phyloP scores from a whole-genome alignment of 2,888 invertebrate genomes.

The Cremastinae sp. region DNA sequence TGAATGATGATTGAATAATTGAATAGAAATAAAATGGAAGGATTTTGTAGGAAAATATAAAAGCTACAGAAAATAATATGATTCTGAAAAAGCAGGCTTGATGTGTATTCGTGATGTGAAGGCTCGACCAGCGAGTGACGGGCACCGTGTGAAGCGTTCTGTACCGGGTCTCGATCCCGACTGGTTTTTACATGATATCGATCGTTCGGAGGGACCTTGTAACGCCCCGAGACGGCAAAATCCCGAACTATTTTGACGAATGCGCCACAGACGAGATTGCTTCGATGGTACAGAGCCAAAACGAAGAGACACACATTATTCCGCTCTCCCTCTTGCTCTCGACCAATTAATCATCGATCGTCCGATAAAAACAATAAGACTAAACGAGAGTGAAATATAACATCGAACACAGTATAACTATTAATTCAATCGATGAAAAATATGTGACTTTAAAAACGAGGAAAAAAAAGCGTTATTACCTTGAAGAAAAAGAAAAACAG shows the following conservation, averaged over 20 bases:
- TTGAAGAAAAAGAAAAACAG: no score
- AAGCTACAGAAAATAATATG: not conserved
- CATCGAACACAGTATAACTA: no score
- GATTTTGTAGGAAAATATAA: no score
- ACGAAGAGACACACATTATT: conserved; percentile 1
- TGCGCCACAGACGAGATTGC: conserved; percentile 61
- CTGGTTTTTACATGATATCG: conserved; percentile 53
- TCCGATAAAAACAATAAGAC: no score
- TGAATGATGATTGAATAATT: no score
- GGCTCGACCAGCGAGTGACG: no score
- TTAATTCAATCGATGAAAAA: no score
- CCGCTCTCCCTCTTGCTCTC: not conserved
- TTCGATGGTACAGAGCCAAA: conserved; percentile 74
- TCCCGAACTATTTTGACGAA: conserved; percentile 73
- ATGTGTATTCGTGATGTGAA: no score
- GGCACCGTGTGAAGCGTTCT: conserved; percentile 24
- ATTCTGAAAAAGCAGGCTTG: not conserved
- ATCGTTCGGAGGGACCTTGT: conserved; percentile 61
- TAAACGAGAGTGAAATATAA: no score
- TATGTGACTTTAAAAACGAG: not conserved
- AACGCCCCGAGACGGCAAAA: conserved; percentile 76
- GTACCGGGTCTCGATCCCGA: conserved; percentile 35
- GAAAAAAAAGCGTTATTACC: not conserved
- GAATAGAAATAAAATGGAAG: no score
- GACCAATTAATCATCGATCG: not conserved